Percentiles rank a stretch among this genome's conserved stretches.
phyloP scores from a whole-genome alignment of 2,797 vertebrate species.

The Platyrinchus mystaceus region DNA sequence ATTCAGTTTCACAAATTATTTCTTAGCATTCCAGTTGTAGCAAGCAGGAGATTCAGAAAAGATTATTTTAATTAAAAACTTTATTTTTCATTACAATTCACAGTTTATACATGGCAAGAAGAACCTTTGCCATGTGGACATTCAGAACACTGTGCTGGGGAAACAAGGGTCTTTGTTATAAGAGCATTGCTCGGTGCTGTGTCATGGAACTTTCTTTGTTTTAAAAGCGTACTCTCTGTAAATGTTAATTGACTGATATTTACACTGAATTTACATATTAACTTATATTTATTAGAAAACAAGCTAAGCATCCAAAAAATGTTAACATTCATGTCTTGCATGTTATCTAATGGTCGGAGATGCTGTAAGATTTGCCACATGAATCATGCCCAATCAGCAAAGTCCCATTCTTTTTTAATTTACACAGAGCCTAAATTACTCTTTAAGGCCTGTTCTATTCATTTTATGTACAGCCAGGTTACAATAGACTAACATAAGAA shows the following conservation, averaged over 20 bases:
- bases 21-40: conserved; percentile 53
- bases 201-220: conserved; percentile 67
- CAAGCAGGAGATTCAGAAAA: conserved; percentile 72
- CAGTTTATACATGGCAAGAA: conserved; percentile 76
- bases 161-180: conserved; percentile 71
- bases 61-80: conserved; percentile 79
- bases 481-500: conserved; percentile 66
- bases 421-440: conserved; percentile 65
- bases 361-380: conserved; percentile 67
- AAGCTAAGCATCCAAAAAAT: conserved; percentile 72
- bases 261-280: conserved; percentile 75
- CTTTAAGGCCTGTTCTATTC: conserved; percentile 64
- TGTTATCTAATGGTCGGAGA: conserved; percentile 64
- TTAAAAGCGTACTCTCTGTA: conserved; percentile 77
- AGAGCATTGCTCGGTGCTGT: conserved; percentile 71
- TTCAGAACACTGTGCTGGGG: conserved; percentile 75
- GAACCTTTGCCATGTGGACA: conserved; percentile 68
- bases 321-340: conserved; percentile 72
- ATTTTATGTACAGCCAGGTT: conserved; percentile 72
- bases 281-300: conserved; percentile 74
- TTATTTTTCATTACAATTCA: conserved; percentile 82
- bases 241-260: conserved; percentile 75
- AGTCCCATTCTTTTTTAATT: conserved; percentile 54
- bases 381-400: conserved; percentile 69
- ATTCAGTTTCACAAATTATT: conserved; percentile 12